Evolutionary conservation across 2,888 invertebrate genomes (phyloP), one percentile per base, ranked within the genome.

Genomic region (Gisinianus flammeolus): DNA sequence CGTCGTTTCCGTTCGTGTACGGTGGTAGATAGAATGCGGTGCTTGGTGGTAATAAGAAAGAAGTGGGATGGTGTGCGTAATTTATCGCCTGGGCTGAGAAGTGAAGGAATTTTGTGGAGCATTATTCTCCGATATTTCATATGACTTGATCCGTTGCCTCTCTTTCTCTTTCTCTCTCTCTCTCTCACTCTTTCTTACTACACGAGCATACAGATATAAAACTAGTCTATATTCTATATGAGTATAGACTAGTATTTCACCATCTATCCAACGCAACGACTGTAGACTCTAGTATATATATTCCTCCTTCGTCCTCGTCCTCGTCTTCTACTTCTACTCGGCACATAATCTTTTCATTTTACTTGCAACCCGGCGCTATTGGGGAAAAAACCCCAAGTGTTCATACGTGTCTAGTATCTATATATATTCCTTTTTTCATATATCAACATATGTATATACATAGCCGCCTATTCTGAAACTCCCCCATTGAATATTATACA

Each of bases 101-200:
- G 78, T 79, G 70, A 78, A 81, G 83, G 83, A 83, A 83, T 83
- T 83, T 83, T 81, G 83, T 81, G 83, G 83, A 78, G 81, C 80
- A 83, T 83, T 83, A 83, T 83, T 83, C 81, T 78, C 78, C 80
- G 81, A 83, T 83, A 83, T 83, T 83, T 83, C 83, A 83, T 81
- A 80, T 80, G 80, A 80, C 79, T 80, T 78, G 79, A 79, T 80
- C 80, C 81, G 71, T 62, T 68, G 75, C 70, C 56, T 28, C 44
- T 69, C 56, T 72, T 54, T 52, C 66, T 71, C 62, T 16, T 26
- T 19, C 44, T 52, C 28, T 24, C 71, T 10, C 28, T 12, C 22
- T n/a, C n/a, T n/a, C n/a, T n/a, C n/a, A n/a, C n/a, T n/a, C n/a
- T n/a, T n/a, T n/a, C n/a, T n/a, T n/a, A n/a, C n/a, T n/a, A n/a